Conservation (phyloP, 1,140 invertebrate genomes). For the Danaus melanippus region DNA sequence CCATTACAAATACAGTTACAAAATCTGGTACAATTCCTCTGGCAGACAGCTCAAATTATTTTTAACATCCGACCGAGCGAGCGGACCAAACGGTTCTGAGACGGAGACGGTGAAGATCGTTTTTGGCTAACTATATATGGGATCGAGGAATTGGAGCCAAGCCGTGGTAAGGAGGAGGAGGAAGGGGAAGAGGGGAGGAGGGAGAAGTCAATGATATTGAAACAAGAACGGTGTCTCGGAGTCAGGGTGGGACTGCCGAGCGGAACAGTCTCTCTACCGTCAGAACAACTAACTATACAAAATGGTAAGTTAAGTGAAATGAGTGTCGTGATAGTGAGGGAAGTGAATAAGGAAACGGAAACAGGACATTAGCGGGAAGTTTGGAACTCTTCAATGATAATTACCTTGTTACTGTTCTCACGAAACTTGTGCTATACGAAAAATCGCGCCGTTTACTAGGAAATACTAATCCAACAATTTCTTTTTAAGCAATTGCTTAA, state of each 20-base stretch:
- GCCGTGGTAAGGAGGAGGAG: conserved; percentile 12
- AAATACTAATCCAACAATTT: too few species aligned
- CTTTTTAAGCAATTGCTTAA: too few species aligned
- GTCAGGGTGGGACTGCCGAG: conserved; percentile 67
- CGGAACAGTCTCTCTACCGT: conserved; percentile 65
- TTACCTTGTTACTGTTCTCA: too few species aligned
- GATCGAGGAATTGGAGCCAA: conserved; percentile 30
- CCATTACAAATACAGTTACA: too few species aligned
- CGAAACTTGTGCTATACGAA: too few species aligned
- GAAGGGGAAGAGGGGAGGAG: conserved; percentile 27
- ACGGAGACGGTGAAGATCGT: conserved; percentile 29
- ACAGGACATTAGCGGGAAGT: too few species aligned
- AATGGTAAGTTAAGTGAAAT: conserved; percentile 61
- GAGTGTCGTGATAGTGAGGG: conserved; percentile 25
- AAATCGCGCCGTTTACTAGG: too few species aligned
- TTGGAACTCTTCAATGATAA: too few species aligned
- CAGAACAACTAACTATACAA: conserved; percentile 55
- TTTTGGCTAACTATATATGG: conserved; percentile 65
- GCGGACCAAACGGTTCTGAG: conserved; percentile 35
- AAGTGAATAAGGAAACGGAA: conserved; percentile 1
- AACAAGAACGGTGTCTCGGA: conserved; percentile 46
- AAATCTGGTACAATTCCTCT: background rate
- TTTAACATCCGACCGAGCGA: conserved; percentile 18
- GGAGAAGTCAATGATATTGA: conserved; percentile 34
- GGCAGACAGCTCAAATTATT: conserved; percentile 22